Base-by-base conservation (phyloP, 1,140 invertebrate genomes). In the Ganaspis sp. region DNA sequence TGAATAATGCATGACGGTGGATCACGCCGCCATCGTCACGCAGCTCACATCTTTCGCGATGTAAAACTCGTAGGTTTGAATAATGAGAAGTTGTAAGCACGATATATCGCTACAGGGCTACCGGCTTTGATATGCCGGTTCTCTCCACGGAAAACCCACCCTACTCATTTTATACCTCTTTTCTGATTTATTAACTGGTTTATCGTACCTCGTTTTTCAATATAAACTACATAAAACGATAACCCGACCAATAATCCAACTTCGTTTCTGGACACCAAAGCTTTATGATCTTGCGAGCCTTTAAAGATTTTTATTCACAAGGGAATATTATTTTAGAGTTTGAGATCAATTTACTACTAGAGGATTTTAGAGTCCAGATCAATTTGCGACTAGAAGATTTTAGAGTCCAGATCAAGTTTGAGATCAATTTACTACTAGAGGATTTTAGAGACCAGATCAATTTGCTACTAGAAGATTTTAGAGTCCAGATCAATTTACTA, bases 1-100 rank as follows among this genome's bases (percentile, higher is more conserved):
- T 88, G 87, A 88, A 88, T 88, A 88, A 88, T 86, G 86, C 86
- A 88, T 88, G 87, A 75, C 85, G 81, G 76, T 80, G 81, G 78
- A 77, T 86, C 79, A 74, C 79, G 53, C 75, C 81, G 81, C 82
- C 83, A 86, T 88, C 83, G 83, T 87, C 84, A 87, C 84, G 85
- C 86, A 82, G 85, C 84, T 88, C 87, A 86, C 87, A 88, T 88
- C 84, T 82, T 86, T 76, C 58, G 72, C 85, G 86, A 88, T 88
- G 84, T 86, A 87, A 86, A 87, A 87, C 84, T 76, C 83, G 80
- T 85, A 86, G 86, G 87, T 87, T 88, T 88, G 87, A 88, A 88
- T 88, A 88, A 88, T 86, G 87, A 88, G 87, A 79, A 78, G 73
- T 74, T 80, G 81, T 83, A 81, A 85, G 83, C 82, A 85, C 82